Evolutionary conservation across 2,888 invertebrate species (phyloP), one percentile per base, ranked within the genome.

Genomic region (Drosophila leonis): DNA sequence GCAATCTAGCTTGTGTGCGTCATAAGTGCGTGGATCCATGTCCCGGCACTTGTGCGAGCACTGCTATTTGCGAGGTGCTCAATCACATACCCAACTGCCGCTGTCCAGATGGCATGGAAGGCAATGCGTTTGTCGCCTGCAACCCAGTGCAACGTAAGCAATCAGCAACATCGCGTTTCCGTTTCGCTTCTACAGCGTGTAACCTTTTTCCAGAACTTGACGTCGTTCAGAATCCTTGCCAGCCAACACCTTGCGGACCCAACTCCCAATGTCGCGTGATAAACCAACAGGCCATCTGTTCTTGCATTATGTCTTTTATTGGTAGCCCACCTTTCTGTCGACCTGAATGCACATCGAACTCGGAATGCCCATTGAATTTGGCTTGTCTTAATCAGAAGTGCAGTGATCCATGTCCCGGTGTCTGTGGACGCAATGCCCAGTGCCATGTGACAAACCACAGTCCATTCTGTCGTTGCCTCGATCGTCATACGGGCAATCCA

Each of bases 241-340:
- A 94, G 69, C 95, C 97, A 65, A 95, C 96, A 2, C 97, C 97
- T 0, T 98, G 97, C 90, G 97, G 97, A 29, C 95, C 97, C 12
- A 97, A 97, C 89, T 96, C 97, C 79, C 94, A 95, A 88, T 97
- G 97, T 90, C 95, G 95, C 82, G 95, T 95, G 90, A 91, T 94
- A 31, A 96, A 96, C 83, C 94, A 94, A n/a, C 95, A 95, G 92
- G 95, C 95, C 5, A 94, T 95, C 4, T 96, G 96, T 87, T 95
- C 95, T 33, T 96, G 96, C 83, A 94, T 95, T 29, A 94, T 94
- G 27, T 94, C 94, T 54, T 95, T 94, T 80, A 94, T 95, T 24
- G 96, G 96, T 10, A 93, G 94, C 62, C 96, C 96, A 46, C 96
- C 96, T 2, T 93, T 95, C 55, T 96, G 96, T 89, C 94, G 95